Evolutionary conservation across 2,888 invertebrate genomes (phyloP).

Genomic region (Ennomos fuscantarius): DNA sequence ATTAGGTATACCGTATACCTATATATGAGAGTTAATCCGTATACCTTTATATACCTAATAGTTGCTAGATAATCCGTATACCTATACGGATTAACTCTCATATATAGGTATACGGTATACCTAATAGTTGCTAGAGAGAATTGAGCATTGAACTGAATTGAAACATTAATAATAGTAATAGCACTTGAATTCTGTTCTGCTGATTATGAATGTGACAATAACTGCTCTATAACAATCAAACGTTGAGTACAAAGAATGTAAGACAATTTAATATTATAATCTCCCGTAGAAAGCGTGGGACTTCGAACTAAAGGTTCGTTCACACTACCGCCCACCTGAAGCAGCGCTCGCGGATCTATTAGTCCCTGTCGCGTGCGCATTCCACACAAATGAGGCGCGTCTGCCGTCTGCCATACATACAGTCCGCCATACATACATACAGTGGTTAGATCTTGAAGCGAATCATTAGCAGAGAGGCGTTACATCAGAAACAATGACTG

Average conservation of each 20-base stretch:
- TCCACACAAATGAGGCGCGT: constrained; percentile 15
- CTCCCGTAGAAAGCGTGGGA: constrained; percentile 20
- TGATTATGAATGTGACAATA: background rate
- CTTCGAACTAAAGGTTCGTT: constrained; percentile 20
- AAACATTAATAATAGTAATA: too few species aligned
- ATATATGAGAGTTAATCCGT: too few species aligned
- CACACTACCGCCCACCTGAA: constrained; percentile 24
- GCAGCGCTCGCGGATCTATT: constrained; percentile 11
- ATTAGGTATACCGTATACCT: too few species aligned
- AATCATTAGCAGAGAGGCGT: constrained; percentile 3
- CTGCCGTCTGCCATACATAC: background rate
- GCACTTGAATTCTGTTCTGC: background rate
- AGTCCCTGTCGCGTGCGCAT: constrained; percentile 20
- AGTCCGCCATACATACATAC: too few species aligned
- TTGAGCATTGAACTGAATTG: too few species aligned
- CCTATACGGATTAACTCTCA: too few species aligned
- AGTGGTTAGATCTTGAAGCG: background rate
- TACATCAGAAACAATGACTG: background rate
- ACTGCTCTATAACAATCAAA: too few species aligned
- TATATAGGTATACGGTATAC: too few species aligned
- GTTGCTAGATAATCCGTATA: too few species aligned
- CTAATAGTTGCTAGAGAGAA: too few species aligned
- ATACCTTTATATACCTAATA: too few species aligned
- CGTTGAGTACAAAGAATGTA: background rate
- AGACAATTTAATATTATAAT: constrained; percentile 9